phyloP scores from a whole-genome alignment of 2,113 vertebrate species.

The Trinectes maculatus region DNA sequence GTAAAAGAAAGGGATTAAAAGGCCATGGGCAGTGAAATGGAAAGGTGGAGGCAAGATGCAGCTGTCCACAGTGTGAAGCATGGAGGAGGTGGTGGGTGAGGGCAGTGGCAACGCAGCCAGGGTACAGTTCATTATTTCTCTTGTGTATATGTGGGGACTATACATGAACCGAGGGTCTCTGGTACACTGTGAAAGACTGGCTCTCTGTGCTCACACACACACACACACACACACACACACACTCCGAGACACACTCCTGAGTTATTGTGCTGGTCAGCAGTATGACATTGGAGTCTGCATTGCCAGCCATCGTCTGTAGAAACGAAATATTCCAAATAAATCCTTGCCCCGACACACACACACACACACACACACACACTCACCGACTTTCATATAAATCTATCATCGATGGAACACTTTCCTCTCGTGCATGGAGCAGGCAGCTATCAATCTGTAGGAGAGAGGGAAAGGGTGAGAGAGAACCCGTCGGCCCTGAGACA shows the following conservation, averaged over 20 bases:
- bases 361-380: neutral
- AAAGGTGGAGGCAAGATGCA: neutral
- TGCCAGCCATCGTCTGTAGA: conserved; percentile 58
- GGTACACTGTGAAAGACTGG: conserved; percentile 9
- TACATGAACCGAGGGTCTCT: conserved; percentile 1
- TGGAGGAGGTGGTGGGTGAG: conserved; percentile 35
- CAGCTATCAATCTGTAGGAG: conserved; percentile 67
- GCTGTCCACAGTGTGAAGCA: neutral
- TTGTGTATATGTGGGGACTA: neutral
- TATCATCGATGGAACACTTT: conserved; percentile 60
- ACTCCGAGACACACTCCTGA: conserved; percentile 35
- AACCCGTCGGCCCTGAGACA: conserved; percentile 48
- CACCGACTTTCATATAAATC: conserved; percentile 52
- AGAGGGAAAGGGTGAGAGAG: conserved; percentile 16
- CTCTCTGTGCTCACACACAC: neutral
- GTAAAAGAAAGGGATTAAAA: conserved; percentile 35
- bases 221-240: neutral
- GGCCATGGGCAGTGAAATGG: neutral
- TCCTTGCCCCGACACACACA: conserved; percentile 41
- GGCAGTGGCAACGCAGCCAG: conserved; percentile 15
- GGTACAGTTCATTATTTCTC: no score
- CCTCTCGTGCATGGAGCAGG: conserved; percentile 51
- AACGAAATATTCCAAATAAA: conserved; percentile 72
- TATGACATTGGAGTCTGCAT: conserved; percentile 64
- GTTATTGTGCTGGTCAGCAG: conserved; percentile 70